A percentile compares a stretch with the other conserved stretches of the same genome.
Conservation (phyloP, 2,888 invertebrate species). For the Drosophila mulleri region DNA sequence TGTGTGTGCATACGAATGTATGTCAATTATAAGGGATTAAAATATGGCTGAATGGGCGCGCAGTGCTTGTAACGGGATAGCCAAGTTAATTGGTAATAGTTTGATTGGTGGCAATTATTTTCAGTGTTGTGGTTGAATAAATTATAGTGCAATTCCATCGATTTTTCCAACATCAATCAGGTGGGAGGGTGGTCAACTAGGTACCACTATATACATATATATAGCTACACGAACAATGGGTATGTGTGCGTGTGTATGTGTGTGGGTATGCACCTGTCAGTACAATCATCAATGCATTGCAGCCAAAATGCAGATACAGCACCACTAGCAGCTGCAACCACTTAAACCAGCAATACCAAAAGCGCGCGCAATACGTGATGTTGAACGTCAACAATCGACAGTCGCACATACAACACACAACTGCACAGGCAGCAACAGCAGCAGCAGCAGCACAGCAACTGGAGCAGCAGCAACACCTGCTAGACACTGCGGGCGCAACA, state of each 20-base stretch:
- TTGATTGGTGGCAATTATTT: conserved; percentile 16
- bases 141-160: conserved; percentile 37
- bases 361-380: conserved; percentile 72
- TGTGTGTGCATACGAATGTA: conserved; percentile 26
- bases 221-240: conserved; percentile 6
- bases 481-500: conserved; percentile 54
- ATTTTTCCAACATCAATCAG: conserved; percentile 38
- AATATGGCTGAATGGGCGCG: conserved; percentile 23
- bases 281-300: conserved; percentile 13
- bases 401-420: conserved; percentile 43
- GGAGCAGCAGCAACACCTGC: conserved; percentile 72
- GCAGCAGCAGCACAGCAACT: conserved; percentile 58
- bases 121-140: conserved; percentile 2
- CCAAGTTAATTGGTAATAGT: not conserved
- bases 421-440: conserved; percentile 72
- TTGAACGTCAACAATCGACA: conserved; percentile 75
- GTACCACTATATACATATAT: not conserved
- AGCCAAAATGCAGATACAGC: conserved; percentile 24
- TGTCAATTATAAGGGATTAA: conserved; percentile 38
- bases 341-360: conserved; percentile 1
- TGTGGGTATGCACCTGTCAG: conserved; percentile 18
- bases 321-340: not conserved
- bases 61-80: not conserved
- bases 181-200: conserved; percentile 19
- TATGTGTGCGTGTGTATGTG: conserved; percentile 21